Conservation (phyloP, 1,140 invertebrate species). For the Lasaia peninsularis region DNA sequence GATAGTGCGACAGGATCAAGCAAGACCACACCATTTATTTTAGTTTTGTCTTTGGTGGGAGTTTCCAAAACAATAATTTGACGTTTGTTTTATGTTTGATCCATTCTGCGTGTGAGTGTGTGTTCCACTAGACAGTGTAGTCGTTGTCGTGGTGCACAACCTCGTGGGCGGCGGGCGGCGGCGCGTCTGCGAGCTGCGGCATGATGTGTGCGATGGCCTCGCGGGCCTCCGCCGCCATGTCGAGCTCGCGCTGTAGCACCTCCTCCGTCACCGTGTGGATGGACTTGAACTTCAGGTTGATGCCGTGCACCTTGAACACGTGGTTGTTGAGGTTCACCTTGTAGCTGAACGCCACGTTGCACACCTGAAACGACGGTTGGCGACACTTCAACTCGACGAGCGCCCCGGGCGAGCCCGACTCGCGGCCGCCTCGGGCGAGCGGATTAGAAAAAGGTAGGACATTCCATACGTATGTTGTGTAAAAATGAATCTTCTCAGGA, state of each 20-base stretch:
- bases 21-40: no score
- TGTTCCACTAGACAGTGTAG: constrained; percentile 21
- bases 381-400: no score
- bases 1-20: no score
- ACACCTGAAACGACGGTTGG: constrained; percentile 64
- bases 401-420: no score
- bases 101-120: no score
- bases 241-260: constrained; percentile 54
- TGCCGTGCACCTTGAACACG: constrained; percentile 63
- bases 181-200: constrained; percentile 46
- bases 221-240: constrained; percentile 46
- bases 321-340: constrained; percentile 75
- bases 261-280: constrained; percentile 69
- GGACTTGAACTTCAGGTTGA: constrained; percentile 71
- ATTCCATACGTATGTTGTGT: no score
- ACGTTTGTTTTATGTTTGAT: no score
- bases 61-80: no score
- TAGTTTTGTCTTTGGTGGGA: no score
- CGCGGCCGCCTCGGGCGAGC: no score
- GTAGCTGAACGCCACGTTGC: constrained; percentile 70
- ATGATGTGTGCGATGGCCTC: constrained; percentile 55
- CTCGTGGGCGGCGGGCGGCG: constrained; percentile 48
- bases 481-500: no score
- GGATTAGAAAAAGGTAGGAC: no score
- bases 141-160: constrained; percentile 44